Percentiles rank a stretch among this genome's conserved stretches.
Evolutionary conservation across 2,797 vertebrate species (phyloP).

Genomic region (Sylvia borin): DNA sequence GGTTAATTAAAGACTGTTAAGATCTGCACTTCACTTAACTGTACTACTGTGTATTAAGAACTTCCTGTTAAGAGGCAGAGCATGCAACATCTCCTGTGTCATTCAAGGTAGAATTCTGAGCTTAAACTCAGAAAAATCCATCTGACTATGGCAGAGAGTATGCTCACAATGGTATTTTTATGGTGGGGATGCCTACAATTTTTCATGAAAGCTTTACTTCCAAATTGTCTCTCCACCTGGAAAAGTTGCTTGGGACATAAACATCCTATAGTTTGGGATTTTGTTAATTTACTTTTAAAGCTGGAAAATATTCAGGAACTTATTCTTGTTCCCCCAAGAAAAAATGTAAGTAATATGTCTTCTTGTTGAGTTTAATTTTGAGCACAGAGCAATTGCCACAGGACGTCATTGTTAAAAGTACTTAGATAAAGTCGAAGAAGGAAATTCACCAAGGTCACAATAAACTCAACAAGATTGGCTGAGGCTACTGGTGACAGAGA

Average conservation of each 20-base stretch:
- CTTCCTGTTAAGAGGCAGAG: background rate
- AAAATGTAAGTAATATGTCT: background rate
- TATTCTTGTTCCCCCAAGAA: background rate
- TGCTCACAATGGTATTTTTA: background rate
- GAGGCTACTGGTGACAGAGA: background rate
- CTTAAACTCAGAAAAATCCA: background rate
- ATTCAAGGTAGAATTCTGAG: background rate
- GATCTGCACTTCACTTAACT: background rate
- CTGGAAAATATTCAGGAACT: background rate
- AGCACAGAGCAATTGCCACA: background rate
- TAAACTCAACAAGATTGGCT: background rate
- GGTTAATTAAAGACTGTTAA: background rate
- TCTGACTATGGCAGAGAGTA: background rate
- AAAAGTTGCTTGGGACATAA: background rate
- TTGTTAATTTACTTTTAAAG: background rate
- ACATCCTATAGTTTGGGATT: background rate
- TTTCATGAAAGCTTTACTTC: background rate
- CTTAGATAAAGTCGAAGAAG: background rate
- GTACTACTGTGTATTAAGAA: background rate
- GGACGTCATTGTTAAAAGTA: background rate
- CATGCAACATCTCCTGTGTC: background rate
- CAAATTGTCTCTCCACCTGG: background rate
- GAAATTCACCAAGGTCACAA: background rate
- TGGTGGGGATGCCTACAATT: background rate
- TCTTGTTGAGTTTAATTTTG: background rate